Evolutionary conservation across 2,888 invertebrate species (phyloP).

Genomic region (Synergus itoensis): DNA sequence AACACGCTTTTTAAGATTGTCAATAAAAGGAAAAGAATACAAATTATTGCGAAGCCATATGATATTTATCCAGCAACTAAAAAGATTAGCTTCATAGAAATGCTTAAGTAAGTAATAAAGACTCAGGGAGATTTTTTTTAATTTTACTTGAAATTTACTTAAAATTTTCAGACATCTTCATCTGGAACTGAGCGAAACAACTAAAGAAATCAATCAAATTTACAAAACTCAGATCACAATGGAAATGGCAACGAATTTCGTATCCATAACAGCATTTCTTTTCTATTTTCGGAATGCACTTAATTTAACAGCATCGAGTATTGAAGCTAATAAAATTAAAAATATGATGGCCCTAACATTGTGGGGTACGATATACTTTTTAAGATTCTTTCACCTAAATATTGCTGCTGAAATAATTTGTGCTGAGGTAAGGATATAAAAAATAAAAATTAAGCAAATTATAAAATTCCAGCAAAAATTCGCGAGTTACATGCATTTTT

Average conservation of each 20-base stretch:
- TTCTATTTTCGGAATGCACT: slow-evolving; percentile 33
- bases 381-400: slow-evolving; percentile 8
- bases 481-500: too few species aligned
- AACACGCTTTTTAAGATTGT: too few species aligned
- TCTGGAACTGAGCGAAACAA: slow-evolving; percentile 55
- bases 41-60: too few species aligned
- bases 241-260: slow-evolving; percentile 48
- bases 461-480: neutral
- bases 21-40: too few species aligned
- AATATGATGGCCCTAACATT: neutral
- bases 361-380: neutral
- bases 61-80: too few species aligned
- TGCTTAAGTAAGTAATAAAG: neutral
- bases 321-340: too few species aligned
- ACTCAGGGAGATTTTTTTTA: too few species aligned
- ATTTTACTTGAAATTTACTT: too few species aligned
- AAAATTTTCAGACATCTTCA: slow-evolving; percentile 58
- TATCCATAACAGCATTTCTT: slow-evolving; percentile 47
- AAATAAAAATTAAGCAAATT: neutral
- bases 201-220: slow-evolving; percentile 48
- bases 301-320: too few species aligned
- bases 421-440: neutral
- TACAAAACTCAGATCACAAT: slow-evolving; percentile 50
- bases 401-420: slow-evolving; percentile 3
- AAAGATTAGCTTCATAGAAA: neutral